Evolutionary conservation across 1,140 invertebrate species (phyloP).

Genomic region (Agrypnia vestita): DNA sequence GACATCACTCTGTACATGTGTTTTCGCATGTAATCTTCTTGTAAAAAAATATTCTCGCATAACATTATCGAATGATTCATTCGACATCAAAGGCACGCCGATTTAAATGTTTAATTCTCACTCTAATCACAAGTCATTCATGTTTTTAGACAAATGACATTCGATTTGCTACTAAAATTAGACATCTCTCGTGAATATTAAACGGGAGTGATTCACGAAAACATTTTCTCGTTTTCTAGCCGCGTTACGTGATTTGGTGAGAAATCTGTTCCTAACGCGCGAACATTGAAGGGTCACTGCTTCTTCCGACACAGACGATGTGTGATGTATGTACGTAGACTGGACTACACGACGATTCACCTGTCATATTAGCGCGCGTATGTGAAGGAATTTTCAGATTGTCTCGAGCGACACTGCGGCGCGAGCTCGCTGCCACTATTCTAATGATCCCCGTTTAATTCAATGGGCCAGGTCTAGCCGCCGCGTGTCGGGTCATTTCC

Average conservation of each 20-base stretch:
- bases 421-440: slow-evolving; percentile 1
- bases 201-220: background rate
- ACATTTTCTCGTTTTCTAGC: slow-evolving; percentile 8
- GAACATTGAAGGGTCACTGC: slow-evolving; percentile 29
- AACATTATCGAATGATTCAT: too few relatives aligned
- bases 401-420: slow-evolving; percentile 15
- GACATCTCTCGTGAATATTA: background rate
- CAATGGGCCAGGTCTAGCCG: slow-evolving; percentile 7
- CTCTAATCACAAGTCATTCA: slow-evolving; percentile 8
- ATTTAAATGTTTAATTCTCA: background rate
- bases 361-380: slow-evolving; percentile 58
- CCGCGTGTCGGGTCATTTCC: background rate
- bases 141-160: slow-evolving; percentile 4
- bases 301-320: slow-evolving; percentile 54
- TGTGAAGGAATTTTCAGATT: slow-evolving; percentile 57
- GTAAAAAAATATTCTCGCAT: too few relatives aligned
- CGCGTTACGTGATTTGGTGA: slow-evolving; percentile 10
- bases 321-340: slow-evolving; percentile 31
- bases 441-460: slow-evolving; percentile 28
- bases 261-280: background rate
- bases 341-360: slow-evolving; percentile 47
- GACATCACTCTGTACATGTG: too few relatives aligned
- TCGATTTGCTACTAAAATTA: slow-evolving; percentile 6
- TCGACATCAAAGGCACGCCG: slow-evolving; percentile 1
- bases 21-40: too few relatives aligned